A percentile compares a stretch with the other conserved stretches of the same genome.
These are phyloP conservation scores for Drosophila robusta DNA, from an alignment of 2,888 invertebrate species.

Conservation along the genomic window DNA sequence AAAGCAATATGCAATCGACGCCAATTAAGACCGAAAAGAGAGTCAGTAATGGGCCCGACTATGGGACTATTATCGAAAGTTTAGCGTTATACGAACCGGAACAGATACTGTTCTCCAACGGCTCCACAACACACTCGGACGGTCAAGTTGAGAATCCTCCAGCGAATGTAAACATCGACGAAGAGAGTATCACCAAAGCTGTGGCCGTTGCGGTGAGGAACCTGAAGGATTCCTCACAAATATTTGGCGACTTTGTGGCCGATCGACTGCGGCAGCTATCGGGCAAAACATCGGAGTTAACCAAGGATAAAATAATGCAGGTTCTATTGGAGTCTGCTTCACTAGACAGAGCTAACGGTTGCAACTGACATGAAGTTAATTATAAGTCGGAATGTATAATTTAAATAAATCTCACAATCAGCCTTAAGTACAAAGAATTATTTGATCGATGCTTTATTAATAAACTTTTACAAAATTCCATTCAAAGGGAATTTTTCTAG, in stretches of 20 bases:
- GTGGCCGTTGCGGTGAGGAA: constrained; percentile 52
- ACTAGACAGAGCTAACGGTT: constrained; percentile 42
- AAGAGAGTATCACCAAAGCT: constrained; percentile 67
- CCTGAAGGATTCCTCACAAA: constrained; percentile 59
- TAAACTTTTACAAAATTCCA: background rate
- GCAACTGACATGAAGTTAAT: constrained; percentile 20
- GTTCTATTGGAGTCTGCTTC: constrained; percentile 56
- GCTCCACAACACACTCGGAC: constrained; percentile 29
- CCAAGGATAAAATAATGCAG: constrained; percentile 70
- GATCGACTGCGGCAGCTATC: constrained; percentile 57
- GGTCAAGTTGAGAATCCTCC: constrained; percentile 12
- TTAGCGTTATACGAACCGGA: constrained; percentile 64
- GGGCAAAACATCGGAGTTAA: constrained; percentile 50
- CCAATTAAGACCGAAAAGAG: constrained; percentile 26
- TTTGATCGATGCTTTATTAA: constrained; percentile 20
- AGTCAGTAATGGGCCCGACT: constrained; percentile 43
- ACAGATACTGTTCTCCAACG: constrained; percentile 58
- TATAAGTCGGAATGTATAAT: constrained; percentile 17
- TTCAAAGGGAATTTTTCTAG: background rate
- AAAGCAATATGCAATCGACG: constrained; percentile 2
- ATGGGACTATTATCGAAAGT: constrained; percentile 66
- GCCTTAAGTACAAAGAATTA: constrained; percentile 54
- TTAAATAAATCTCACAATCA: constrained; percentile 55
- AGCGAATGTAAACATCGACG: constrained; percentile 15
- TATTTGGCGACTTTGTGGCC: constrained; percentile 67